Base-by-base conservation (phyloP, 2,797 vertebrate species). In the Lagocephalus sceleratus region DNA sequence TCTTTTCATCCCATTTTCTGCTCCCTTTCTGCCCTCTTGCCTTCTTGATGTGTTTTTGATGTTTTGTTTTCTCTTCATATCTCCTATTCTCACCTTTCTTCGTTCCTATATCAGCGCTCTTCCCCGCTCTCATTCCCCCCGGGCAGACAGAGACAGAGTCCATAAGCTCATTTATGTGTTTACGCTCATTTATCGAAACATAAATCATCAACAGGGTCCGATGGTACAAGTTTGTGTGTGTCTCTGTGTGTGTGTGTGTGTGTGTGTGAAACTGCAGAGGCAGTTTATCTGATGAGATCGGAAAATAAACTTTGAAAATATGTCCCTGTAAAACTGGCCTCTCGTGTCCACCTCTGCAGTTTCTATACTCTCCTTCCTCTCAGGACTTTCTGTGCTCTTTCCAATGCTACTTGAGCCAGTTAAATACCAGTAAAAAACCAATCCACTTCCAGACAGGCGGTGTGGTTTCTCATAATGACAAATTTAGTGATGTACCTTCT, bases 121-220 rank as follows among this genome's bases (percentile, higher is more conserved):
- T 14, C 29, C 11, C 29, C 7, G 3, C 15, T 60, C 46, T 58
- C 50, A 15, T 5, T 64, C 42, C 17, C 38, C 47, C 19, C 22
- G n/a, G 2, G 40, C 5, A 52, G 35, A 23, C 56, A 26, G 38
- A 42, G 22, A 17, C 15, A 0, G 39, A 29, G 53, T 66, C 56
- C 56, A 56, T 54, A 55, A 58, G 62, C 60, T 79, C 57, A 73
- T 85, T 82, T 81, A 57, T 80, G 79, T 82, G 75, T 82, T 80
- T 79, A 57, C 63, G 60, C 67, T 64, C 48, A 56, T 74, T 80
- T 76, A 71, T 65, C 49, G 57, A 48, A 55, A 62, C 58, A 64
- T 56, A 53, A 81, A 73, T 23, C 47, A 4, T n/a, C n/a, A 44
- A 17, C 45, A 22, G 44, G 62, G 46, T 54, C 51, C 54, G 63